phyloP scores from a whole-genome alignment of 2,113 vertebrate species.

The Ophiodon elongatus region DNA sequence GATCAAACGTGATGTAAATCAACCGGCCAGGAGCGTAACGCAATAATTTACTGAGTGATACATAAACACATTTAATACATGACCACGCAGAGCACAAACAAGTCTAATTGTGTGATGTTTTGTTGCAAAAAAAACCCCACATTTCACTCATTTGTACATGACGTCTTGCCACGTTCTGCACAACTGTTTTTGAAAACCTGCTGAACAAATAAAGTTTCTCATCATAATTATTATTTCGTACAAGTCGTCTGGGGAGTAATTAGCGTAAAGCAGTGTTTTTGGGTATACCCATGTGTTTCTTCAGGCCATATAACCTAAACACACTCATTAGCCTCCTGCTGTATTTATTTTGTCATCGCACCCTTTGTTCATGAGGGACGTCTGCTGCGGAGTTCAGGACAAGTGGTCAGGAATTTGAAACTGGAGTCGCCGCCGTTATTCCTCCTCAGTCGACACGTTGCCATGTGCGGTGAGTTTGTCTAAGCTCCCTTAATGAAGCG shows the following conservation, averaged over 20 bases:
- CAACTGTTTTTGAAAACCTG: constrained; percentile 33
- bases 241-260: constrained; percentile 67
- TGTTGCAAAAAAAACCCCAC: neutral
- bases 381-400: constrained; percentile 53
- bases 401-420: constrained; percentile 69
- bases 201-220: constrained; percentile 62
- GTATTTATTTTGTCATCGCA: constrained; percentile 76
- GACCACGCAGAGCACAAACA: constrained; percentile 20
- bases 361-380: constrained; percentile 63
- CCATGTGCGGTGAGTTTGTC: constrained; percentile 65
- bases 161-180: neutral
- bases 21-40: constrained; percentile 1
- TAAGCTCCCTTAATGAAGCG: constrained; percentile 60
- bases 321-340: constrained; percentile 65
- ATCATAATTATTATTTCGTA: constrained; percentile 56
- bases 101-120: neutral
- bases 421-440: constrained; percentile 36
- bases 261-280: constrained; percentile 60
- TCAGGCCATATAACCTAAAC: constrained; percentile 63
- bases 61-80: constrained; percentile 45
- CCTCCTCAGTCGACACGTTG: constrained; percentile 61
- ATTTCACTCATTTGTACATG: neutral
- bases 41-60: constrained; percentile 17
- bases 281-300: constrained; percentile 53
- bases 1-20: constrained; percentile 57